Conservation (phyloP, 2,797 vertebrate species). For the Sebastolobus alascanus region DNA sequence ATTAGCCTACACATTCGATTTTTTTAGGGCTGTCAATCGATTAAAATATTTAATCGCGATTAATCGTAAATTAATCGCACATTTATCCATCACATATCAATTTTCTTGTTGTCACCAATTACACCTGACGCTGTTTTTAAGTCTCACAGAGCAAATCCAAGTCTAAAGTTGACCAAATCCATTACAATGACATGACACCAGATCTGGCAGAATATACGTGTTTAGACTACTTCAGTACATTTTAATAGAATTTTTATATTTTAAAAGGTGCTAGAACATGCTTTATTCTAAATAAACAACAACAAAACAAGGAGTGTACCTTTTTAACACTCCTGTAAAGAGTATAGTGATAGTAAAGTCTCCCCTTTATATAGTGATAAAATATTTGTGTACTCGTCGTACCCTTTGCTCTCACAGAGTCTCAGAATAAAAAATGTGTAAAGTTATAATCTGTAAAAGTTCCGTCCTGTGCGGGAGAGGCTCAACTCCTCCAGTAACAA, state of each 20-base stretch:
- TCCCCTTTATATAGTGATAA: no score
- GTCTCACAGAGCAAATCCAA: not conserved
- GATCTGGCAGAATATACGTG: no score
- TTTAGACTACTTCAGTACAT: not conserved
- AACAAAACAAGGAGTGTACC: not conserved
- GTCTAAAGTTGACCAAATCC: not conserved
- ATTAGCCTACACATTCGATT: rapidly evolving
- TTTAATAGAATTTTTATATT: not conserved
- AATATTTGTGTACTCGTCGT: not conserved
- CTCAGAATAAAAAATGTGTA: not conserved
- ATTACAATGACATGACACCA: not conserved
- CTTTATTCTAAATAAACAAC: not conserved
- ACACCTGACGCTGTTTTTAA: not conserved
- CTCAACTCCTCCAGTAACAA: not conserved
- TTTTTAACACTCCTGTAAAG: not conserved
- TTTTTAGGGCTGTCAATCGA: not conserved
- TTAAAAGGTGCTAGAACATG: not conserved
- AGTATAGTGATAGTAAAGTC: no score
- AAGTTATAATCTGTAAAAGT: no score
- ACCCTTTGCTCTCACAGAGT: not conserved
- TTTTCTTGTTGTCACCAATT: not conserved
- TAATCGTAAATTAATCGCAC: no score
- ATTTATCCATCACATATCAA: no score
- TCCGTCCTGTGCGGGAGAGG: no score
- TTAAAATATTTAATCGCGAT: no score